Conservation (phyloP, 2,797 vertebrate genomes). For the Apogon talboti region DNA sequence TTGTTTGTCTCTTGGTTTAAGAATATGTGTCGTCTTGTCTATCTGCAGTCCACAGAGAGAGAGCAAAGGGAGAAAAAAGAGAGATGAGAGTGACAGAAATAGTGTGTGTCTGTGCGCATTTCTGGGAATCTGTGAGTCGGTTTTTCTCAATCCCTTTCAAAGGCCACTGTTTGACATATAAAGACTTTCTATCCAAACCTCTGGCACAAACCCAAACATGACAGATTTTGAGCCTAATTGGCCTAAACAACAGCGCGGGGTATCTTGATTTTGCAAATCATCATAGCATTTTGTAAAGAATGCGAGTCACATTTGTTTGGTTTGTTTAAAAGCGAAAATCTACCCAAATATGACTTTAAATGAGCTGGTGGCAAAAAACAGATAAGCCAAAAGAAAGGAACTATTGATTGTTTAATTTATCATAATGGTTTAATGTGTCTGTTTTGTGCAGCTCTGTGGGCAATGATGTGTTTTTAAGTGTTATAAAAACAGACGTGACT, state of each 20-base stretch:
- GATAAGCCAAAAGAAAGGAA: constrained; percentile 14
- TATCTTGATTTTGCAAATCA: constrained; percentile 67
- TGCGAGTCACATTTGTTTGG: constrained; percentile 41
- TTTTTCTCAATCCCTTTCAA: constrained; percentile 53
- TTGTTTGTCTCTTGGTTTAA: constrained; percentile 61
- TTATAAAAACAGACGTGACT: too few relatives aligned
- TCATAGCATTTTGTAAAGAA: constrained; percentile 53
- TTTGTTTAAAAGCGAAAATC: constrained; percentile 32
- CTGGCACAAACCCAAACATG: constrained; percentile 64
- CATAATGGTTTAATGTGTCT: neutral
- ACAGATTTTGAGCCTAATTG: constrained; percentile 77
- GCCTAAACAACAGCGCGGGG: constrained; percentile 70
- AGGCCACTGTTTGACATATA: constrained; percentile 55
- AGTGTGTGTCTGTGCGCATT: constrained; percentile 6
- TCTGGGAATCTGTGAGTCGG: constrained; percentile 38
- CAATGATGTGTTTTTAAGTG: too few relatives aligned
- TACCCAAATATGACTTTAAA: constrained; percentile 27
- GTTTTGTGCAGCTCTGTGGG: too few relatives aligned
- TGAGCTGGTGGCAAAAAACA: constrained; percentile 3
- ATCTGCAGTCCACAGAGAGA: constrained; percentile 48
- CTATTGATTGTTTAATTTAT: constrained; percentile 4
- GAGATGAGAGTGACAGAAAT: constrained; percentile 54
- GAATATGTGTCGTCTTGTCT: constrained; percentile 55
- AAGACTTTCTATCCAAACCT: constrained; percentile 64
- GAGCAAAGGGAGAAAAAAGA: constrained; percentile 30